These are phyloP conservation scores for Hypothenemus hampei DNA, from an alignment of 1,140 invertebrate genomes.

Conservation along the genomic window DNA sequence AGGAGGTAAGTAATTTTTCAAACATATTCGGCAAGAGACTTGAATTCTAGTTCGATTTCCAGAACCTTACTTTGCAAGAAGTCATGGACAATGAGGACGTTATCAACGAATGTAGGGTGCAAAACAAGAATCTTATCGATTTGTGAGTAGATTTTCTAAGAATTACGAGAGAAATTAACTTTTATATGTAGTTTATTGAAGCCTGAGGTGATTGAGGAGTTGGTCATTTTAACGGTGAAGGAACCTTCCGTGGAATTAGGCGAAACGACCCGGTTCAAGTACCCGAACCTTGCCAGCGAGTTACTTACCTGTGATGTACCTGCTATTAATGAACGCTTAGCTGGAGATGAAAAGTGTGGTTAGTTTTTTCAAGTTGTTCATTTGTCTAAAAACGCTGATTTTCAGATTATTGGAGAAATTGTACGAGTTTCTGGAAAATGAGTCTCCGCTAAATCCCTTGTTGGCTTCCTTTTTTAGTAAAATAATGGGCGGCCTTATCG, in stretches of 20 bases:
- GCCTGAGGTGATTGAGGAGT: slow-evolving; percentile 76
- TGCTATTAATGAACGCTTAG: slow-evolving; percentile 78
- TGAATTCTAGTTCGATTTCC: slow-evolving; percentile 34
- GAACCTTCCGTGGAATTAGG: slow-evolving; percentile 76
- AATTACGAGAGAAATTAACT: slow-evolving; percentile 1
- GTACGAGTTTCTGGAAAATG: slow-evolving; percentile 82
- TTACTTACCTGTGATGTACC: slow-evolving; percentile 85
- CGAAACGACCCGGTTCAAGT: slow-evolving; percentile 78
- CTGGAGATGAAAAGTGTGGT: slow-evolving; percentile 57
- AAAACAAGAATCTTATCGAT: slow-evolving; percentile 86
- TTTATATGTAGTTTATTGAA: slow-evolving; percentile 66
- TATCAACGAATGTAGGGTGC: slow-evolving; percentile 90
- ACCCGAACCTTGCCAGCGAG: slow-evolving; percentile 91
- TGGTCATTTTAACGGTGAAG: slow-evolving; percentile 78
- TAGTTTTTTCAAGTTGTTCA: background rate
- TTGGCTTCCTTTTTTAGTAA: slow-evolving; percentile 95
- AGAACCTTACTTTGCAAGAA: slow-evolving; percentile 87
- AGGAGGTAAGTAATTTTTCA: slow-evolving; percentile 56
- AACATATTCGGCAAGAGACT: background rate
- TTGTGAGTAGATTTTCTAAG: slow-evolving; percentile 69
- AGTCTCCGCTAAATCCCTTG: slow-evolving; percentile 86
- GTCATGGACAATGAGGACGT: slow-evolving; percentile 93
- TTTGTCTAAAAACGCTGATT: background rate
- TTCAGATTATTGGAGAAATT: slow-evolving; percentile 68
- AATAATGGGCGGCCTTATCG: slow-evolving; percentile 82